phyloP scores from a whole-genome alignment of 2,797 vertebrate genomes.

The Schizothorax lantsangensis region DNA sequence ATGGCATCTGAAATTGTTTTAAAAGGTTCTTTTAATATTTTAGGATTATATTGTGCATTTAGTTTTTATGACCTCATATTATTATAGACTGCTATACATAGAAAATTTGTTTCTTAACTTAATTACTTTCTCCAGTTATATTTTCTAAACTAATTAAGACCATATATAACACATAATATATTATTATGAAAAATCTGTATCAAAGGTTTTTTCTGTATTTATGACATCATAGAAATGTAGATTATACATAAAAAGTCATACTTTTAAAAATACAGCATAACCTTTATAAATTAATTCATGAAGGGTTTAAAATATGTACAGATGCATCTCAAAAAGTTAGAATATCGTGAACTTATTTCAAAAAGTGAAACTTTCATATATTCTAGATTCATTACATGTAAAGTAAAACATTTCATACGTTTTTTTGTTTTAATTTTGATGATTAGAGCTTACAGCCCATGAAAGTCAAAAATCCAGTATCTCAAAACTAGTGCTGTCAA shows the following conservation, averaged over 20 bases:
- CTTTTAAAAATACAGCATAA: background rate
- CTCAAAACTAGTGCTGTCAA: too few relatives aligned
- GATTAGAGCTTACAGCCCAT: too few relatives aligned
- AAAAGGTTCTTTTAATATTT: background rate
- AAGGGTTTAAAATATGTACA: background rate
- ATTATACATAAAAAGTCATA: background rate
- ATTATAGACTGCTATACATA: background rate
- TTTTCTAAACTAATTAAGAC: background rate
- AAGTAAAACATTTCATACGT: too few relatives aligned
- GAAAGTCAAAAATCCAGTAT: too few relatives aligned
- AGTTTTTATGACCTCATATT: background rate
- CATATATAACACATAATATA: background rate
- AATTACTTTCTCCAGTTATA: background rate
- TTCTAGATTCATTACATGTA: too few relatives aligned
- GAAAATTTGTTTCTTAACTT: background rate
- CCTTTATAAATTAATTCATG: background rate
- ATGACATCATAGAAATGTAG: background rate
- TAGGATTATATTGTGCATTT: background rate
- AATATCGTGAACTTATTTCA: too few relatives aligned
- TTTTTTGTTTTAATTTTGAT: too few relatives aligned
- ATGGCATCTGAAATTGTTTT: background rate
- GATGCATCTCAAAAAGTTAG: too few relatives aligned
- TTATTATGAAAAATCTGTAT: background rate
- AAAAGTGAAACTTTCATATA: too few relatives aligned
- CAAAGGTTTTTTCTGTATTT: background rate